Percentiles rank a stretch among this genome's conserved stretches.
These are phyloP conservation scores for Enteromius treurensis DNA, from an alignment of 2,797 vertebrate genomes.

Conservation along the genomic window DNA sequence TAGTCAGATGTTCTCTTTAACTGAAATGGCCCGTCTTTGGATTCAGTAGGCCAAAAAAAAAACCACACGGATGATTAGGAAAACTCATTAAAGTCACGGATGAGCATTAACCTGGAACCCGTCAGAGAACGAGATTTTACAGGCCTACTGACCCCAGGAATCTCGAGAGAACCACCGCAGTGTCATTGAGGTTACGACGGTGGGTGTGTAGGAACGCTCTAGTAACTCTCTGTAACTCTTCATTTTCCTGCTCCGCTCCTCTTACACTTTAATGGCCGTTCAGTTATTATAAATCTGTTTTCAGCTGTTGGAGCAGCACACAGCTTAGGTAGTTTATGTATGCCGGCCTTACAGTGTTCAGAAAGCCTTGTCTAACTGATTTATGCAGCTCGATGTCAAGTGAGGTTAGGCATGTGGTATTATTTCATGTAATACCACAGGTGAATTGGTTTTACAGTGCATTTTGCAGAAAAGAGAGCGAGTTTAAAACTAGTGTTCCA, in stretches of 20 bases:
- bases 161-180: conserved; percentile 7
- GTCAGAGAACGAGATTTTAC: not conserved
- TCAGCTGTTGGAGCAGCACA: not conserved
- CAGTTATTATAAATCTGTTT: conserved; percentile 30
- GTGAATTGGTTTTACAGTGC: not conserved
- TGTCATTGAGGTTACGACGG: conserved; percentile 35
- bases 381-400: not conserved
- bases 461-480: not conserved
- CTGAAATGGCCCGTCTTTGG: conserved; percentile 16
- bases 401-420: conserved; percentile 13
- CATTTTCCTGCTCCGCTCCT: conserved; percentile 5
- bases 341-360: not conserved
- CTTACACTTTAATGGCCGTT: conserved; percentile 1
- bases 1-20: not conserved
- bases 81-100: conserved; percentile 30
- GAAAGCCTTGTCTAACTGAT: not conserved
- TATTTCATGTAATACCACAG: not conserved
- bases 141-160: conserved; percentile 27
- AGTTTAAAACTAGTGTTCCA: not conserved
- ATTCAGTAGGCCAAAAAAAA: not conserved
- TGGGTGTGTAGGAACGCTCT: conserved; percentile 7
- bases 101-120: conserved; percentile 31
- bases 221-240: conserved; percentile 13
- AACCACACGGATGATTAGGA: conserved; percentile 14
- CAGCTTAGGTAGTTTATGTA: not conserved